A percentile compares a stretch with the other conserved stretches of the same genome.
Evolutionary conservation across 2,113 vertebrate genomes (phyloP).

Genomic region (Gobiocypris rarus): DNA sequence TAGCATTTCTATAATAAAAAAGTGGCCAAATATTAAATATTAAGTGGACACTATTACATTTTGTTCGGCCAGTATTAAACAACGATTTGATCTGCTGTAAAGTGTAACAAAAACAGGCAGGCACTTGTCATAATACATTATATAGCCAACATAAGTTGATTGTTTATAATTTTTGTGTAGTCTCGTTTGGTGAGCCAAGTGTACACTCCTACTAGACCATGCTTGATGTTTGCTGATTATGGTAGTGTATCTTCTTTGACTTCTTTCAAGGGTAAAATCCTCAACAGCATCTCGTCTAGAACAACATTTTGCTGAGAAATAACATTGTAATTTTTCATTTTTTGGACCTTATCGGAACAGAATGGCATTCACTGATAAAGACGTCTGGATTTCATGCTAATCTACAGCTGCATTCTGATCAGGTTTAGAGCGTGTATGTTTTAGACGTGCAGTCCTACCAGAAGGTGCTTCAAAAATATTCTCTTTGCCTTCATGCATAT

Average conservation of each 20-base stretch:
- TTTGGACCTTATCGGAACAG: constrained; percentile 3
- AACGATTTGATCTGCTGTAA: too few relatives aligned
- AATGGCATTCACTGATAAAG: background rate
- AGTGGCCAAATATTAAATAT: too few relatives aligned
- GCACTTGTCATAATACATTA: too few relatives aligned
- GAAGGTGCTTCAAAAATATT: constrained; percentile 1
- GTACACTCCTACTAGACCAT: background rate
- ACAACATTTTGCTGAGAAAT: background rate
- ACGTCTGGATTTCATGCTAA: background rate
- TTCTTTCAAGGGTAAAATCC: background rate
- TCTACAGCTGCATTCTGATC: constrained; percentile 10
- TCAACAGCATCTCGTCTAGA: background rate
- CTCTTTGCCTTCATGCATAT: background rate
- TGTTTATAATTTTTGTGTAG: too few relatives aligned
- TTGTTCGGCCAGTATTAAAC: too few relatives aligned
- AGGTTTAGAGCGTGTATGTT: constrained; percentile 18
- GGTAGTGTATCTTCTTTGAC: background rate
- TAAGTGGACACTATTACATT: too few relatives aligned
- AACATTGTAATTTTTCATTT: background rate
- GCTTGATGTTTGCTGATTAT: background rate
- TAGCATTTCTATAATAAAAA: too few relatives aligned
- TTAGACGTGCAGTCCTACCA: constrained; percentile 6
- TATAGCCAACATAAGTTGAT: too few relatives aligned
- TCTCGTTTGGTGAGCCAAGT: too few relatives aligned
- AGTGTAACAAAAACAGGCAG: too few relatives aligned